These are phyloP conservation scores for Hydrochoerus hydrochaeris DNA, from an alignment of 2,113 vertebrate species.

Conservation along the genomic window DNA sequence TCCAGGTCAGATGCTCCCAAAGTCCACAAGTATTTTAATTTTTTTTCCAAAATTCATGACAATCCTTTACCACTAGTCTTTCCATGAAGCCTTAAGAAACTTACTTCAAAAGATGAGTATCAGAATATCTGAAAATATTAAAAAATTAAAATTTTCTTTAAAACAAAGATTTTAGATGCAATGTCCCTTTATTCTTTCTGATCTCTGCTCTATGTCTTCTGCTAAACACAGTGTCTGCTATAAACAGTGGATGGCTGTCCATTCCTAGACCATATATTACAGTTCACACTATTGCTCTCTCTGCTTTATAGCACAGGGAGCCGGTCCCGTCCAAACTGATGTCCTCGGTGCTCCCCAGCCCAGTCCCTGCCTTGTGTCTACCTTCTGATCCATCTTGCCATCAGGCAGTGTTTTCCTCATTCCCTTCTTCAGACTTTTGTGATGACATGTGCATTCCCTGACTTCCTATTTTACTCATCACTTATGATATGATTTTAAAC, in stretches of 20 bases:
- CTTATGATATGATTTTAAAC: not conserved
- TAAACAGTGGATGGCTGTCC: not conserved
- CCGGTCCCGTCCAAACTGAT: not conserved
- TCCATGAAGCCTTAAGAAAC: not conserved
- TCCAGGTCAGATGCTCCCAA: slow-evolving; percentile 24
- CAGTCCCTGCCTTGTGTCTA: not conserved
- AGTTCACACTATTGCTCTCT: not conserved
- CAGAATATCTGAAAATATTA: not conserved
- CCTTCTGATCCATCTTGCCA: not conserved
- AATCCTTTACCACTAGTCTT: not conserved
- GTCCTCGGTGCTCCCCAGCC: not conserved
- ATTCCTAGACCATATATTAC: not conserved
- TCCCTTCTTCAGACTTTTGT: not conserved
- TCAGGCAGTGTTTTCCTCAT: not conserved
- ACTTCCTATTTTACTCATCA: not conserved
- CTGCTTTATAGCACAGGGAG: not conserved
- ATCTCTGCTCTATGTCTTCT: not conserved
- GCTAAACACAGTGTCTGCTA: too few relatives aligned
- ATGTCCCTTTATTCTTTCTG: not conserved
- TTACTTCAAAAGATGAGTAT: not conserved
- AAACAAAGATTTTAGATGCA: not conserved
- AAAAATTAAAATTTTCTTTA: not conserved
- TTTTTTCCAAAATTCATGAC: not conserved
- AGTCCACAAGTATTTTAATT: not conserved
- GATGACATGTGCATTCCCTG: not conserved